phyloP scores from a whole-genome alignment of 2,113 vertebrate genomes.

The Sisor rabdophorus region DNA sequence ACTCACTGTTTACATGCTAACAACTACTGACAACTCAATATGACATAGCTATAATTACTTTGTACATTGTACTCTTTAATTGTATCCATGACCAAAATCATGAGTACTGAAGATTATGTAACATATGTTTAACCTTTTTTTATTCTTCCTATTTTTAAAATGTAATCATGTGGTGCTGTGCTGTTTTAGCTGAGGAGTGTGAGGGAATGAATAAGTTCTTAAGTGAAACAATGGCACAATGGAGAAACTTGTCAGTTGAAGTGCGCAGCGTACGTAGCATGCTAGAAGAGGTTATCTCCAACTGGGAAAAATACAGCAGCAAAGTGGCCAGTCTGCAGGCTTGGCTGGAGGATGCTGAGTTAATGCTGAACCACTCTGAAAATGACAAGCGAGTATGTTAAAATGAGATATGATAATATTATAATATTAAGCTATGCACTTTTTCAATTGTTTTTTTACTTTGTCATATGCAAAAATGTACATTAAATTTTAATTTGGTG shows the following conservation, averaged over 20 bases:
- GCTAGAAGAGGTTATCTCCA: conserved; percentile 93
- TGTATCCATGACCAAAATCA: not conserved
- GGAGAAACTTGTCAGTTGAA: conserved; percentile 91
- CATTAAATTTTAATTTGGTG: not conserved
- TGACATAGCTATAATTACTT: not conserved
- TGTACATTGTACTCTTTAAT: not conserved
- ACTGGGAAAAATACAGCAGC: conserved; percentile 92
- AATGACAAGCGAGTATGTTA: conserved; percentile 81
- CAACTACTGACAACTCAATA: conserved; percentile 1
- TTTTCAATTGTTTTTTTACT: not conserved
- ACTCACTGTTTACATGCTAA: conserved; percentile 28
- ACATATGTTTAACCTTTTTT: too few species aligned
- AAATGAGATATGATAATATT: too few species aligned
- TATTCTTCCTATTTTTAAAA: not conserved
- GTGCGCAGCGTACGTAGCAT: conserved; percentile 94
- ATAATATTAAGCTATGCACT: not conserved
- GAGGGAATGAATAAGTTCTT: conserved; percentile 91
- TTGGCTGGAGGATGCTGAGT: conserved; percentile 95
- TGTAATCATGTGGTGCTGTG: not conserved
- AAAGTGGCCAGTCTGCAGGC: conserved; percentile 89
- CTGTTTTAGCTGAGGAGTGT: conserved; percentile 81
- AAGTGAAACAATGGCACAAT: conserved; percentile 84
- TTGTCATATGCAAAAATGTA: not conserved
- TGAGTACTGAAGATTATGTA: not conserved
- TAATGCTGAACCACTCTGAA: conserved; percentile 89